Evolutionary conservation across 2,797 vertebrate species (phyloP).

Genomic region (Sebastes cheni): DNA sequence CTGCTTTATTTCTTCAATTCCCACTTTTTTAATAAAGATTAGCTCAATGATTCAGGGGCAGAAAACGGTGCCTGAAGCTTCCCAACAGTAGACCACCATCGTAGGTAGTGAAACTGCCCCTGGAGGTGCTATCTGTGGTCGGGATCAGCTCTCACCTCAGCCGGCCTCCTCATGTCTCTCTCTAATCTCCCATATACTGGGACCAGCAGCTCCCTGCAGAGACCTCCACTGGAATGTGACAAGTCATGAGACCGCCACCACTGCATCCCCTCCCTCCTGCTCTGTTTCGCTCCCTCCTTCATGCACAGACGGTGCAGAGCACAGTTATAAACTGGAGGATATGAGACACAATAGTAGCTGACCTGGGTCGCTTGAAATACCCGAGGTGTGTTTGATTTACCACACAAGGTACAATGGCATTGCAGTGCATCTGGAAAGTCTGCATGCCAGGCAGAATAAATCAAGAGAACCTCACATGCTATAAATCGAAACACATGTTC

Average conservation of each 20-base stretch:
- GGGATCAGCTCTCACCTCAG: conserved; percentile 72
- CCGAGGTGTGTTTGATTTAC: conserved; percentile 69
- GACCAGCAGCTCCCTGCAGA: conserved; percentile 61
- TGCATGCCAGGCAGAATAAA: conserved; percentile 33
- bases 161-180: conserved; percentile 55
- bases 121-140: conserved; percentile 64
- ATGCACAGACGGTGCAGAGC: conserved; percentile 26
- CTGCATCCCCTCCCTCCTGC: conserved; percentile 38
- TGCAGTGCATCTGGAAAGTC: conserved; percentile 31
- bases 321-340: conserved; percentile 67
- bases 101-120: conserved; percentile 27
- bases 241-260: conserved; percentile 66
- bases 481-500: conserved; percentile 49
- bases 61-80: background rate
- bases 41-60: background rate
- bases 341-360: conserved; percentile 70
- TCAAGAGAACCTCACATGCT: conserved; percentile 1
- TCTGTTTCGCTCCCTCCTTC: conserved; percentile 6
- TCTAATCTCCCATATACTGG: conserved; percentile 65
- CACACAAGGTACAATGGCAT: conserved; percentile 12
- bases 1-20: background rate
- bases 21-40: background rate
- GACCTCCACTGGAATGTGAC: conserved; percentile 72
- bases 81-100: conserved; percentile 42
- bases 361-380: conserved; percentile 67